Evolutionary conservation across 2,113 vertebrate species (phyloP).

Genomic region (Chelonoidis abingdonii): DNA sequence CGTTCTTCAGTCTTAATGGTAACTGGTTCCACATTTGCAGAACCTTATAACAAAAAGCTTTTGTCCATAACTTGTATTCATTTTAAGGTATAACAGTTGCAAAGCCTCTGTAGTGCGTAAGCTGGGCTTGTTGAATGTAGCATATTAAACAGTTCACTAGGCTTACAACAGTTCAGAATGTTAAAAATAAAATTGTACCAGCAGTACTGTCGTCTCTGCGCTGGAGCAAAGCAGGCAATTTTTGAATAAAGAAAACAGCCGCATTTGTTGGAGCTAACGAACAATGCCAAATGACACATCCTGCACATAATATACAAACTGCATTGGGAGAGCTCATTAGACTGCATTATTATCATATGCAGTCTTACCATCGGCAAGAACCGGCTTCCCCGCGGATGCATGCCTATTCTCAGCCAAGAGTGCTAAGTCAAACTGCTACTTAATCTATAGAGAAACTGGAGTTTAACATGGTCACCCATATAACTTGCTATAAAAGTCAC

Average conservation of each 20-base stretch:
- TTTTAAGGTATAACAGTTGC: slow-evolving; percentile 57
- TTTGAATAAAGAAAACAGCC: slow-evolving; percentile 57
- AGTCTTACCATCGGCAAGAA: slow-evolving; percentile 16
- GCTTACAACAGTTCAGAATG: slow-evolving; percentile 66
- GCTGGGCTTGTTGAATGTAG: slow-evolving; percentile 44
- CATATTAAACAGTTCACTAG: slow-evolving; percentile 72
- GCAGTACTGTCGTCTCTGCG: not conserved
- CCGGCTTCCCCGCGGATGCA: not conserved
- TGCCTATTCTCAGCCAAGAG: not conserved
- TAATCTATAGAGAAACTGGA: not conserved
- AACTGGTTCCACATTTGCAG: slow-evolving; percentile 15
- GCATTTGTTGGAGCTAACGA: slow-evolving; percentile 49
- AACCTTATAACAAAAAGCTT: slow-evolving; percentile 39
- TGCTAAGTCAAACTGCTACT: not conserved
- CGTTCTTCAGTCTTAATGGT: slow-evolving; percentile 30
- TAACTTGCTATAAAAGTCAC: not conserved
- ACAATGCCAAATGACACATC: slow-evolving; percentile 35
- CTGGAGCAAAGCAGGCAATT: slow-evolving; percentile 25
- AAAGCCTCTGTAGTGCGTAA: slow-evolving; percentile 40
- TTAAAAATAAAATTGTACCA: slow-evolving; percentile 68
- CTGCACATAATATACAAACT: not conserved
- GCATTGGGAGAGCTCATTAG: slow-evolving; percentile 38
- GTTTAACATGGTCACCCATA: not conserved
- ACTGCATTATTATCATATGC: slow-evolving; percentile 31
- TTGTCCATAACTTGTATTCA: slow-evolving; percentile 57